Percentiles rank a stretch among this genome's conserved stretches.
Evolutionary conservation across 2,888 invertebrate genomes (phyloP).

Genomic region (Melipona bicolor): DNA sequence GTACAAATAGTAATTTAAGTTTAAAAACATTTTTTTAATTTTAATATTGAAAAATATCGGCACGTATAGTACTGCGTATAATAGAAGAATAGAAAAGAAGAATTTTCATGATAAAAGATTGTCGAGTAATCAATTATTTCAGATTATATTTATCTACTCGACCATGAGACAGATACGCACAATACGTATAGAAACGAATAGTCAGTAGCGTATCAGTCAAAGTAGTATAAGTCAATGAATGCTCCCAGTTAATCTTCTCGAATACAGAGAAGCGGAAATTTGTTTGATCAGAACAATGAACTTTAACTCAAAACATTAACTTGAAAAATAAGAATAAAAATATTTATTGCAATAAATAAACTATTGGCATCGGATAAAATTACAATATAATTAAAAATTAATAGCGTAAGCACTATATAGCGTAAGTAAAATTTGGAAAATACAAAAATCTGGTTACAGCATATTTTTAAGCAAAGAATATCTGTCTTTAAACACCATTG

Average conservation of each 20-base stretch:
- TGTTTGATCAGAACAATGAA: neutral
- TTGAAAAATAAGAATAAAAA: no score
- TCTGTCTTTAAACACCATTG: neutral
- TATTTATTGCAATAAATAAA: no score
- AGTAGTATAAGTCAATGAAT: neutral
- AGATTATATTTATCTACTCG: no score
- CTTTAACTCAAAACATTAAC: no score
- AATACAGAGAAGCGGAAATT: neutral
- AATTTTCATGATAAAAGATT: no score
- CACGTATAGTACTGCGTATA: neutral
- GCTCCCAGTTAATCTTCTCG: neutral
- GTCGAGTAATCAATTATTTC: no score
- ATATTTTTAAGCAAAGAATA: neutral
- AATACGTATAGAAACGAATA: neutral
- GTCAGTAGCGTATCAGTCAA: neutral
- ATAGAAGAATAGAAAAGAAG: neutral
- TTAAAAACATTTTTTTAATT: neutral
- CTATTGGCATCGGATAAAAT: neutral
- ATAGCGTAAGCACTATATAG: no score
- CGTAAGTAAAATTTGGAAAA: no score
- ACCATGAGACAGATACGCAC: neutral
- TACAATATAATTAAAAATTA: no score
- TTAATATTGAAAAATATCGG: neutral
- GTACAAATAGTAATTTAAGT: neutral
- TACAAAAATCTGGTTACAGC: no score